Conservation (phyloP, 2,113 vertebrate genomes). For the Ptilonorhynchus violaceus region DNA sequence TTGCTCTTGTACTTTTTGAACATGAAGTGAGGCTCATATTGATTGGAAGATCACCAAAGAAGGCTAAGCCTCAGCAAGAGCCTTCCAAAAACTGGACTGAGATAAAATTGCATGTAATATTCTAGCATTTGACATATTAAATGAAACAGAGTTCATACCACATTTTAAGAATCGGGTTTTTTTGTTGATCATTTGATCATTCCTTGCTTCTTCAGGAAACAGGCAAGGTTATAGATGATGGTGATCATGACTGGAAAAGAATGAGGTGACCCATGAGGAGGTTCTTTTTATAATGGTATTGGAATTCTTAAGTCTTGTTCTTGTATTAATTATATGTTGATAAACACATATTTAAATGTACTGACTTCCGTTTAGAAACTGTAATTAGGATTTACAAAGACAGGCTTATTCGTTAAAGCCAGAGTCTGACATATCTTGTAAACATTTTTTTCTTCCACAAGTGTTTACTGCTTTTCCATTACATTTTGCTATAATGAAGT, state of each 20-base stretch:
- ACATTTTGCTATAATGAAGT: neutral
- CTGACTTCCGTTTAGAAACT: neutral
- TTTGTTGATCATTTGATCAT: constrained; percentile 62
- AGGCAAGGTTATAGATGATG: constrained; percentile 55
- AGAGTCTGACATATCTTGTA: neutral
- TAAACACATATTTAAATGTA: neutral
- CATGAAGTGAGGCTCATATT: constrained; percentile 65
- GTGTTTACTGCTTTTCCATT: neutral
- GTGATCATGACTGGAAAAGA: constrained; percentile 61
- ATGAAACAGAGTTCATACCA: constrained; percentile 63
- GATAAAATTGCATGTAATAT: constrained; percentile 63
- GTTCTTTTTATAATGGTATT: neutral
- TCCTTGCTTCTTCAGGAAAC: constrained; percentile 65
- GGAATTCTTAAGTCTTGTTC: neutral
- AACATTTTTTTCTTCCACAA: neutral
- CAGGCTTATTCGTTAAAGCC: neutral
- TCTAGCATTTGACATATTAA: constrained; percentile 60
- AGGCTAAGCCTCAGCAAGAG: constrained; percentile 73
- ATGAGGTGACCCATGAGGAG: constrained; percentile 43
- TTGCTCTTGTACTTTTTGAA: constrained; percentile 65
- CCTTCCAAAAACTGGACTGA: constrained; percentile 62
- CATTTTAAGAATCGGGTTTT: constrained; percentile 52
- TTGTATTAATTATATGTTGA: neutral
- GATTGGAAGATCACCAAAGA: constrained; percentile 79
- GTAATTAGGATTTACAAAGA: neutral